These are phyloP conservation scores for Spisula subtruncata DNA, from an alignment of 2,888 invertebrate species.

Conservation along the genomic window DNA sequence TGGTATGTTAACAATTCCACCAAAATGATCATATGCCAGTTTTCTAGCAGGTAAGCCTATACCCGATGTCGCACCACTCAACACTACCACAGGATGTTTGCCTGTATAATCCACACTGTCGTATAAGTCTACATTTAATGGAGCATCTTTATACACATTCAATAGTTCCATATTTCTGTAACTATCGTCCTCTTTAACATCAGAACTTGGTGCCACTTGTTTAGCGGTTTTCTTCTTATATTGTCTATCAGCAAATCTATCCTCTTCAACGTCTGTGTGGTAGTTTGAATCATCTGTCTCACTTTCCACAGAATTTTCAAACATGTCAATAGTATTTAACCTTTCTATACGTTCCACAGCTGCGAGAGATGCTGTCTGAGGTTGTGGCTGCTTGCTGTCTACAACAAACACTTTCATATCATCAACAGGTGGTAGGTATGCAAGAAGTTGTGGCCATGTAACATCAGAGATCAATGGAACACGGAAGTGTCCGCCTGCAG, in stretches of 20 bases:
- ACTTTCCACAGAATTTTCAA: constrained; percentile 26
- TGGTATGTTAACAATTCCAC: constrained; percentile 93
- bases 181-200: constrained; percentile 54
- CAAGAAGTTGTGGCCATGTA: constrained; percentile 91
- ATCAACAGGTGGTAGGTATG: constrained; percentile 87
- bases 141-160: constrained; percentile 66
- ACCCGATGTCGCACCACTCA: constrained; percentile 97
- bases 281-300: neutral
- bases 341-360: constrained; percentile 53
- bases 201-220: neutral
- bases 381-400: constrained; percentile 61
- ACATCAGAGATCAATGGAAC: constrained; percentile 91
- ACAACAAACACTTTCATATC: constrained; percentile 86
- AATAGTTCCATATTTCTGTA: constrained; percentile 32
- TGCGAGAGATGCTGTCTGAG: constrained; percentile 49
- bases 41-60: constrained; percentile 92
- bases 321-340: constrained; percentile 31
- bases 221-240: neutral
- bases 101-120: constrained; percentile 68
- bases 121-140: constrained; percentile 71
- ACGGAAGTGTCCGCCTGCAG: constrained; percentile 95
- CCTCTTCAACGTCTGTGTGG: neutral
- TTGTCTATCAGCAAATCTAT: neutral
- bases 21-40: constrained; percentile 90
- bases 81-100: constrained; percentile 90